Percentiles rank a stretch among this genome's conserved stretches.
phyloP scores from a whole-genome alignment of 2,797 vertebrate genomes.

The Oreortyx pictus region DNA sequence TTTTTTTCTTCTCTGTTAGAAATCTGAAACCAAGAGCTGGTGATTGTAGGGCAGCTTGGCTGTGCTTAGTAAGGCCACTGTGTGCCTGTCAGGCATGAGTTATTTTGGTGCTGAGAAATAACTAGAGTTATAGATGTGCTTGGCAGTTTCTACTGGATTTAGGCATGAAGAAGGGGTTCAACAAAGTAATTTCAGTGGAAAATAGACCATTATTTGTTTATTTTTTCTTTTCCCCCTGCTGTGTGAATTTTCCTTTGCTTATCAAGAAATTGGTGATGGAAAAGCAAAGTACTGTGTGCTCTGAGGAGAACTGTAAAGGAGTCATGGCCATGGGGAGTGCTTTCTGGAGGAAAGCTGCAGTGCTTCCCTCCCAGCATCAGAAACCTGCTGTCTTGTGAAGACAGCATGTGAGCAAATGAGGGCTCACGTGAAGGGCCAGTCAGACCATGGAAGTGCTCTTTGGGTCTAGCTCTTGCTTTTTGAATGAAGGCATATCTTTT shows the following conservation, averaged over 20 bases:
- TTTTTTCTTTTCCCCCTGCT: neutral
- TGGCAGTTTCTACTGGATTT: neutral
- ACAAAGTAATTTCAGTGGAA: neutral
- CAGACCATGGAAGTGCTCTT: neutral
- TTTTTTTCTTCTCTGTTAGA: fast-evolving
- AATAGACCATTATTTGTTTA: neutral
- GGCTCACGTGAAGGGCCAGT: neutral
- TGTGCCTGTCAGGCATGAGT: neutral
- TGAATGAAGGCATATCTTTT: neutral
- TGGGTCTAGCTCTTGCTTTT: neutral
- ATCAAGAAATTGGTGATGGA: neutral
- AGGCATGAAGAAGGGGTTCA: neutral
- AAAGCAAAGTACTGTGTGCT: neutral
- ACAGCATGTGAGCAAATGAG: fast-evolving
- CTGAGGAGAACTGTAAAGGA: neutral
- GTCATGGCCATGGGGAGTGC: fast-evolving
- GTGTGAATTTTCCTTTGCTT: neutral
- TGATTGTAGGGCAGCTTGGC: neutral
- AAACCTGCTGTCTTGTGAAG: neutral
- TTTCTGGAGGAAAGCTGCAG: neutral
- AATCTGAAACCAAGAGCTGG: neutral
- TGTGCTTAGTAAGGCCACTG: neutral
- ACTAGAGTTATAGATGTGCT: neutral
- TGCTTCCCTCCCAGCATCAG: fast-evolving
- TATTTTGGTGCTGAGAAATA: neutral